These are phyloP conservation scores for Platichthys stellatus DNA, from an alignment of 2,113 vertebrate species.

Conservation along the genomic window DNA sequence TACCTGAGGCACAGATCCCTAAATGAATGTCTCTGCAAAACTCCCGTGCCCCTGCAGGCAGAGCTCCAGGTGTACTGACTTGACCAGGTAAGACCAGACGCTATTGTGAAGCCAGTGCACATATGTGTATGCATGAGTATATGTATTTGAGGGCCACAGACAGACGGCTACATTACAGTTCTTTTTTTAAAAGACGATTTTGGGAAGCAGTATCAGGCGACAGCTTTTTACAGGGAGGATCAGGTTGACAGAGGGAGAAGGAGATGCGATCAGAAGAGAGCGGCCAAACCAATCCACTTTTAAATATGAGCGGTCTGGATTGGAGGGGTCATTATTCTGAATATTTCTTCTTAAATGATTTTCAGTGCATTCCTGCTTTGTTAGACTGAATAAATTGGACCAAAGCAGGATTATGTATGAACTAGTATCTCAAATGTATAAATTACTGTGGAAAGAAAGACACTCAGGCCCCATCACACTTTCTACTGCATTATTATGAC, in stretches of 20 bases:
- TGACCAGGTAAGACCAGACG: constrained; percentile 71
- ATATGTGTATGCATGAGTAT: constrained; percentile 4
- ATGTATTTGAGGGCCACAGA: constrained; percentile 31
- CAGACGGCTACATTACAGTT: constrained; percentile 27
- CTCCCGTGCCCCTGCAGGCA: constrained; percentile 56
- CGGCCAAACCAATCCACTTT: constrained; percentile 31
- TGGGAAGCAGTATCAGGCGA: constrained; percentile 35
- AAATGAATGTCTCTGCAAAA: constrained; percentile 68
- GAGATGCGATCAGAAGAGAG: constrained; percentile 46
- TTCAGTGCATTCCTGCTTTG: constrained; percentile 21
- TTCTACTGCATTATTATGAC: background rate
- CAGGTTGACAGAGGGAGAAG: constrained; percentile 8
- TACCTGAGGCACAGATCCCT: constrained; percentile 57
- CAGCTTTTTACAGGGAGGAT: constrained; percentile 43
- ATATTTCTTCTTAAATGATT: too few relatives aligned
- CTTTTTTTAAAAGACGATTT: constrained; percentile 43
- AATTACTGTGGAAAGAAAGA: background rate
- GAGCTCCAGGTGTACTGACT: constrained; percentile 64
- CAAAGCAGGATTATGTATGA: constrained; percentile 14
- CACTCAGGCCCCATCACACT: background rate
- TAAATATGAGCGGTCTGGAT: constrained; percentile 35
- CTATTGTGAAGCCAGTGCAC: constrained; percentile 49
- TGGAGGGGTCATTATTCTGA: too few relatives aligned
- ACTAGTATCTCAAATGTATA: constrained; percentile 6
- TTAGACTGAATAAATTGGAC: constrained; percentile 31